Percentiles rank a stretch among this genome's conserved stretches.
These are phyloP conservation scores for Potorous gilbertii DNA, from an alignment of 2,797 vertebrate species.

Conservation along the genomic window DNA sequence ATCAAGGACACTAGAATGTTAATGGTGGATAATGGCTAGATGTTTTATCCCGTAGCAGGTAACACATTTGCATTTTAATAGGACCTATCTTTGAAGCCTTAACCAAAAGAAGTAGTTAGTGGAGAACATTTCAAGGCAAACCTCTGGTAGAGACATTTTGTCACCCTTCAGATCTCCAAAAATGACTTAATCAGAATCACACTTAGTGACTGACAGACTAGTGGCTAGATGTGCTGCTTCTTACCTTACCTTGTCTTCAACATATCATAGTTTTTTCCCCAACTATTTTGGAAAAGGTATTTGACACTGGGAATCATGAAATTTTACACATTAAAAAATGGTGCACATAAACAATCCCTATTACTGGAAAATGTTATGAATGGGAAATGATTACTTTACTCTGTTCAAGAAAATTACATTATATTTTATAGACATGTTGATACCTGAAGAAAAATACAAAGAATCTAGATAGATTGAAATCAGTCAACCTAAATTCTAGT, in stretches of 20 bases:
- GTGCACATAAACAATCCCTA: not conserved
- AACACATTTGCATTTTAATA: slow-evolving; percentile 31
- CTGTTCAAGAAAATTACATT: slow-evolving; percentile 32
- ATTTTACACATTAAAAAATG: not conserved
- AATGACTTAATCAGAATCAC: not conserved
- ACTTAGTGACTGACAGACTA: not conserved
- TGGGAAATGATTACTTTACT: not conserved
- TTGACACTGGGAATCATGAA: slow-evolving; percentile 11
- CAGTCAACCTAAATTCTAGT: slow-evolving; percentile 4
- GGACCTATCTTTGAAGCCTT: not conserved
- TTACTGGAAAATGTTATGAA: slow-evolving; percentile 19
- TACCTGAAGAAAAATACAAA: not conserved
- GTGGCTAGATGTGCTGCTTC: not conserved
- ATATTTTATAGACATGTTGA: slow-evolving; percentile 6
- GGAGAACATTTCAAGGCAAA: not conserved
- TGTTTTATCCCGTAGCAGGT: not conserved
- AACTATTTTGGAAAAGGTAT: not conserved
- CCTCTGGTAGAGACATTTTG: not conserved
- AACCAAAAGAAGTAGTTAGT: slow-evolving; percentile 19
- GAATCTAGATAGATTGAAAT: not conserved
- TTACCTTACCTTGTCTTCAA: not conserved
- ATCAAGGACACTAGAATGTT: not conserved
- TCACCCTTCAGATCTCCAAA: not conserved
- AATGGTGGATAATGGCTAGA: not conserved
- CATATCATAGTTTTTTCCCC: not conserved